Percentiles rank a stretch among this genome's conserved stretches.
Conservation (phyloP, 2,113 vertebrate species). For the Corydoras maculifer region DNA sequence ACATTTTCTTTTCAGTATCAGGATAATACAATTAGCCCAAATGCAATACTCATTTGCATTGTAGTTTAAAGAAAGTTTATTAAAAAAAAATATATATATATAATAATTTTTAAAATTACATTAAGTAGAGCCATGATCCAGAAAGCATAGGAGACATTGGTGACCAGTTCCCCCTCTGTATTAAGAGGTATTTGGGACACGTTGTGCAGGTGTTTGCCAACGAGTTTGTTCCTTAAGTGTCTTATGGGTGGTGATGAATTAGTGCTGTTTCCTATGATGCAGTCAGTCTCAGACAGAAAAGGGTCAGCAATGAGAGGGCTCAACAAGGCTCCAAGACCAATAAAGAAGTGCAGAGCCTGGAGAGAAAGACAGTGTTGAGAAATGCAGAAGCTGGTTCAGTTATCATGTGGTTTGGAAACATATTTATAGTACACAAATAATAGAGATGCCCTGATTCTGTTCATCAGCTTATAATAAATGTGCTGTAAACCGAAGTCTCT, state of each 20-base stretch:
- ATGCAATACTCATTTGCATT: no score
- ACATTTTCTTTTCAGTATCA: no score
- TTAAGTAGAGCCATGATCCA: constrained; percentile 98
- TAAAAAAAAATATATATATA: neutral
- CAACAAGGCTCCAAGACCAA: constrained; percentile 84
- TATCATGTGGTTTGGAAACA: no score
- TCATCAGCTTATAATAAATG: no score
- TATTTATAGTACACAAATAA: no score
- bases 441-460: no score
- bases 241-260: constrained; percentile 62
- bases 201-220: constrained; percentile 60
- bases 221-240: constrained; percentile 72
- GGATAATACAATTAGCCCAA: no score
- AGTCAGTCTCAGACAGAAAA: constrained; percentile 85
- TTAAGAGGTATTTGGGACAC: constrained; percentile 64
- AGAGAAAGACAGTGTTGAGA: neutral
- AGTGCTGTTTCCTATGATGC: constrained; percentile 75
- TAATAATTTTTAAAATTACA: constrained; percentile 60
- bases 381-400: no score
- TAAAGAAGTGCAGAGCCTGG: constrained; percentile 90
- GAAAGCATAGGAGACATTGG: constrained; percentile 84
- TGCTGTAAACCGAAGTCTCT: no score
- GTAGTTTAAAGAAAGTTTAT: no score
- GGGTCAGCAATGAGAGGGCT: constrained; percentile 90
- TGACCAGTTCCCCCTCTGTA: constrained; percentile 63